Evolutionary conservation across 2,113 vertebrate species (phyloP).

Genomic region (Pavo muticus): DNA sequence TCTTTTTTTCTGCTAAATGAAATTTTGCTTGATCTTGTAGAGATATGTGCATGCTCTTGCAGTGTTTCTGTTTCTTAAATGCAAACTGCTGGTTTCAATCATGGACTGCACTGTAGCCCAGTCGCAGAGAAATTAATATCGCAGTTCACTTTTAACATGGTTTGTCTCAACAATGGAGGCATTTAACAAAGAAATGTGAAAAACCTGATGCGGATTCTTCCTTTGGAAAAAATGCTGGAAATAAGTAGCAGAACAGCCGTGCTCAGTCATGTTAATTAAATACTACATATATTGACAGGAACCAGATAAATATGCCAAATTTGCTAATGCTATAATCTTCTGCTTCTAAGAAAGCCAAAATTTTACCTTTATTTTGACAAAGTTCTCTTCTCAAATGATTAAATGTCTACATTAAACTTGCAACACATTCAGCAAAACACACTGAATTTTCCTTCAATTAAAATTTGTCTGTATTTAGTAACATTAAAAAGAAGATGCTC

Average conservation of each 20-base stretch:
- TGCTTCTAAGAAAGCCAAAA: not conserved
- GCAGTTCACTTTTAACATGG: not conserved
- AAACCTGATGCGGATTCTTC: not conserved
- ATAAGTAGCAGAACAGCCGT: not conserved
- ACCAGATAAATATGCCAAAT: not conserved
- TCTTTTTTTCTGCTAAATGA: not conserved
- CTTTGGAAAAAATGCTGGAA: not conserved
- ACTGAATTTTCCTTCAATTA: not conserved
- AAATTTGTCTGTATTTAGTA: not conserved
- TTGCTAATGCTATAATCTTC: fast-evolving
- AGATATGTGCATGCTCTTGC: not conserved
- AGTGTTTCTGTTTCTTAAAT: not conserved
- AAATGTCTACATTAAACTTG: not conserved
- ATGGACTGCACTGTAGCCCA: not conserved
- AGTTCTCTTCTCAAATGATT: not conserved
- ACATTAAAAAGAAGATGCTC: not conserved
- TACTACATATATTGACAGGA: not conserved
- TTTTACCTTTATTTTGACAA: not conserved
- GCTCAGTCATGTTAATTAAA: not conserved
- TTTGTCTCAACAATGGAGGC: not conserved
- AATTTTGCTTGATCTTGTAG: not conserved
- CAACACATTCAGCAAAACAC: not conserved
- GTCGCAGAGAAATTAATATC: not conserved
- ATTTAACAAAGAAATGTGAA: not conserved
- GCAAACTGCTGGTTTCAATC: not conserved